phyloP scores from a whole-genome alignment of 2,888 invertebrate genomes.

The Autographa gamma region DNA sequence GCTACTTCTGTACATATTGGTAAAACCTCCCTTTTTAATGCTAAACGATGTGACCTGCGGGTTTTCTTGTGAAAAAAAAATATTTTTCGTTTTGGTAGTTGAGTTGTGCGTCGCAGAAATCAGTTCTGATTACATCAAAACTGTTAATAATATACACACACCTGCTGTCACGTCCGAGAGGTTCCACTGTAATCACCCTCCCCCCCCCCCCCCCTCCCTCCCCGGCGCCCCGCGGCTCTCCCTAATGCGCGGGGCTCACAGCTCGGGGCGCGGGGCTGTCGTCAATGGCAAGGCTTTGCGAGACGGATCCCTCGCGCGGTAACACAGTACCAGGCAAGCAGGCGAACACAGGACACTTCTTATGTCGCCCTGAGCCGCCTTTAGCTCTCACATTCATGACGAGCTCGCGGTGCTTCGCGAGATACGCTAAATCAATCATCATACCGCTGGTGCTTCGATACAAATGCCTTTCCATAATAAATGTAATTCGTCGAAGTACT shows the following conservation, averaged over 20 bases:
- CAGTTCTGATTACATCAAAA: too few species aligned
- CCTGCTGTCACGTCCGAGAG: neutral
- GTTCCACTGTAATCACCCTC: neutral
- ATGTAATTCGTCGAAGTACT: neutral
- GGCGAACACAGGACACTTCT: slow-evolving; percentile 37
- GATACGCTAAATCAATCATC: slow-evolving; percentile 1
- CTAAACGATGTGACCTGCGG: too few species aligned
- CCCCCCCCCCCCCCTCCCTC: neutral
- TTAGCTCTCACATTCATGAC: slow-evolving; percentile 39
- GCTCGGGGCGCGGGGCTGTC: slow-evolving; percentile 42
- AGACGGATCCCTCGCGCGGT: slow-evolving; percentile 58
- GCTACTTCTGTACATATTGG: too few species aligned
- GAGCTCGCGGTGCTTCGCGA: neutral
- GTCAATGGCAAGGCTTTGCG: slow-evolving; percentile 69
- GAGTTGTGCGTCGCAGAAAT: too few species aligned
- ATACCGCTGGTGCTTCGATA: neutral
- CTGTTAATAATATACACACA: too few species aligned
- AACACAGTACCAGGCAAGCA: slow-evolving; percentile 48
- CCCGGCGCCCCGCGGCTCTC: neutral
- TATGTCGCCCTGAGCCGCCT: slow-evolving; percentile 15
- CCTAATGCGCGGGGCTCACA: slow-evolving; percentile 14
- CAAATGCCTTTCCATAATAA: neutral
- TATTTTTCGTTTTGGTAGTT: too few species aligned
- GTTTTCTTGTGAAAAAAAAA: too few species aligned
- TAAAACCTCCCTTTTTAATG: too few species aligned